Evolutionary conservation across 2,888 invertebrate species (phyloP).

Genomic region (Napeogenes sylphis): DNA sequence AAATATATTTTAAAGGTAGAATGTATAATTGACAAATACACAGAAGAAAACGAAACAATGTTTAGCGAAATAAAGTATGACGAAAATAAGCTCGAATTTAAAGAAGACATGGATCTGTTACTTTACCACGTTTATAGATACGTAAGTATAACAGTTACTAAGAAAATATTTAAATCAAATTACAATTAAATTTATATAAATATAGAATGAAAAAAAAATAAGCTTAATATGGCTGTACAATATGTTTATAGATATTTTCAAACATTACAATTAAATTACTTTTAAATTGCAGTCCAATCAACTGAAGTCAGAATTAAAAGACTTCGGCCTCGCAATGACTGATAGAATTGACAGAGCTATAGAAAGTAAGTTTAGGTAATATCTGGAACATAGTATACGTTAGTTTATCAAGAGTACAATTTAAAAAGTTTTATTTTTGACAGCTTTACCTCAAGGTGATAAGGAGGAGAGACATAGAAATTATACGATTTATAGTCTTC

Average conservation of each 20-base stretch:
- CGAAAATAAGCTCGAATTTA: constrained; percentile 34
- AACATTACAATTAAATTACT: no score
- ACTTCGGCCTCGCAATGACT: constrained; percentile 37
- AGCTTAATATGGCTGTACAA: no score
- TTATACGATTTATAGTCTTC: constrained; percentile 28
- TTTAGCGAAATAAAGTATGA: constrained; percentile 46
- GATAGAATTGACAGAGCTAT: constrained; percentile 49
- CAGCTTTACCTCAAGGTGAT: constrained; percentile 41
- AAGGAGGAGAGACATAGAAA: constrained; percentile 36
- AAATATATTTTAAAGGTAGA: constrained; percentile 44
- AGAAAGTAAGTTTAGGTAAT: constrained; percentile 40
- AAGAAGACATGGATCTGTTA: constrained; percentile 48
- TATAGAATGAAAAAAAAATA: no score
- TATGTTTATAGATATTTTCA: no score
- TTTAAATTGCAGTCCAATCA: constrained; percentile 21
- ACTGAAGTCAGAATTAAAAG: constrained; percentile 38
- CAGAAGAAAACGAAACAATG: constrained; percentile 42
- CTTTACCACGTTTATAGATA: constrained; percentile 50
- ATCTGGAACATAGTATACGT: no score
- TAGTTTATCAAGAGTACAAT: no score
- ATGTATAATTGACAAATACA: constrained; percentile 41
- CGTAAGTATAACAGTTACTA: constrained; percentile 38
- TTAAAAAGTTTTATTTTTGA: neutral
- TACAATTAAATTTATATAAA: neutral
- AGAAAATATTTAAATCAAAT: neutral